Conservation (phyloP, 2,888 invertebrate genomes). For the Dione juno region DNA sequence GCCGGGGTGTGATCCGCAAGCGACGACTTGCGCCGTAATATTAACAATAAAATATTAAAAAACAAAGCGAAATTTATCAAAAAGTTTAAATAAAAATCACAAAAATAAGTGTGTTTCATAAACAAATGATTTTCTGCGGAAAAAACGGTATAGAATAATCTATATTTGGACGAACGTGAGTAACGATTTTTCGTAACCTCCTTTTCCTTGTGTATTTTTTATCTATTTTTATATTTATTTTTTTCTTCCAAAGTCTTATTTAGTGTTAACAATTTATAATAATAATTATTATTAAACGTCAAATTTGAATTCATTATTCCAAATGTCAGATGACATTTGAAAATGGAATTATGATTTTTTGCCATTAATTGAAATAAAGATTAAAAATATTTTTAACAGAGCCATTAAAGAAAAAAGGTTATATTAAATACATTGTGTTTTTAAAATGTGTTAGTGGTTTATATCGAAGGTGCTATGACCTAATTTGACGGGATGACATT, state of each 20-base stretch:
- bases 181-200: conserved; percentile 65
- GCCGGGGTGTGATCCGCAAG: conserved; percentile 76
- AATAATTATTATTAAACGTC: neutral
- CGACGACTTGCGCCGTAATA: conserved; percentile 66
- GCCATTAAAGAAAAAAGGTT: neutral
- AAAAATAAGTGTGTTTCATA: conserved; percentile 10
- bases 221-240: no score
- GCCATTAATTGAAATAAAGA: neutral
- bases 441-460: conserved; percentile 36
- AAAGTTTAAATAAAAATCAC: conserved; percentile 15
- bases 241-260: no score
- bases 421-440: conserved; percentile 21
- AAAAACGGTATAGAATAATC: conserved; percentile 28
- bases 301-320: neutral
- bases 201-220: conserved; percentile 52
- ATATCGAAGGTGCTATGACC: conserved; percentile 59
- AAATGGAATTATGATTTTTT: neutral
- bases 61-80: conserved; percentile 53
- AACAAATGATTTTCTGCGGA: conserved; percentile 38
- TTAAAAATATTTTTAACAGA: neutral
- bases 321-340: conserved; percentile 14
- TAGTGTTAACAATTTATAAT: no score
- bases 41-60: conserved; percentile 68
- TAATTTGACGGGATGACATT: conserved; percentile 63
- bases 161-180: conserved; percentile 54